These are phyloP conservation scores for Pseudorectes ferrugineus DNA, from an alignment of 2,113 vertebrate genomes.

Conservation along the genomic window DNA sequence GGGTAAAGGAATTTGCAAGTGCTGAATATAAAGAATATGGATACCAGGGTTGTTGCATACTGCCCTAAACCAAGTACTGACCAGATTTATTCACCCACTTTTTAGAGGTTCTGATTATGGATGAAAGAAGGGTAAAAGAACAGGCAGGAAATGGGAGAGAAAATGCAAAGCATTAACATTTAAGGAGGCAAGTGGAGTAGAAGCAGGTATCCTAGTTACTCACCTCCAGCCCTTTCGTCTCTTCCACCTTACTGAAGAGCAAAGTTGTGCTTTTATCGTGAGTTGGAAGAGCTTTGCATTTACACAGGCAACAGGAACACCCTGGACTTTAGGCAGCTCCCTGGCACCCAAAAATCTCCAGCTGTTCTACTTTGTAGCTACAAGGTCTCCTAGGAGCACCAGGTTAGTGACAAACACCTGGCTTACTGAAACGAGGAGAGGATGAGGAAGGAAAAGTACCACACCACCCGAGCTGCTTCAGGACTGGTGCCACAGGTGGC, in stretches of 20 bases:
- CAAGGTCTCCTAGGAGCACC: background rate
- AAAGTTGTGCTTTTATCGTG: rapidly evolving
- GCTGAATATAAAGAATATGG: background rate
- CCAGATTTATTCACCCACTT: background rate
- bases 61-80: background rate
- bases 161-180: background rate
- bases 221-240: background rate
- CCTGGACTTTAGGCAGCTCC: background rate
- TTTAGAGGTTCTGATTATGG: background rate
- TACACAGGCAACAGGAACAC: background rate
- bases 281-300: background rate
- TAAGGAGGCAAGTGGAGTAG: background rate
- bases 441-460: background rate
- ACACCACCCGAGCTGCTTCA: background rate
- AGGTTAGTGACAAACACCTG: background rate
- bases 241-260: background rate
- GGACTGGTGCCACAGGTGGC: rapidly evolving
- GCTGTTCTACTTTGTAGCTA: background rate
- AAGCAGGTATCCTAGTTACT: background rate
- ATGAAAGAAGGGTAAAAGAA: background rate
- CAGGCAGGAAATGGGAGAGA: background rate
- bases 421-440: background rate
- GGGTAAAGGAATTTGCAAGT: background rate
- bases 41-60: background rate
- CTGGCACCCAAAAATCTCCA: background rate